phyloP scores from a whole-genome alignment of 2,888 invertebrate genomes.

The Dendrolimus pini region DNA sequence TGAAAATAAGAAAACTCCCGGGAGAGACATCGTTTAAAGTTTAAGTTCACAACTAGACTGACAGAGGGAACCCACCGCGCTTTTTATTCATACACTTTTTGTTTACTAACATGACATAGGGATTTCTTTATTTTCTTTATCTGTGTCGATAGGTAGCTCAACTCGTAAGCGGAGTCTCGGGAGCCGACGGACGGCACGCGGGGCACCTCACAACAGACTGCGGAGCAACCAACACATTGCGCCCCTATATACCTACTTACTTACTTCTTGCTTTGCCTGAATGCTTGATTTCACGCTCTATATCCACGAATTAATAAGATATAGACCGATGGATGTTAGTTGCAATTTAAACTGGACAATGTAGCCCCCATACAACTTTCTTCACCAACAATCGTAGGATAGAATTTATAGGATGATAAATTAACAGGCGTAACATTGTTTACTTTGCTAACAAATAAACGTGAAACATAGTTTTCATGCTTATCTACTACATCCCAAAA shows the following conservation, averaged over 20 bases:
- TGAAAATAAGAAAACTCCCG: constrained; percentile 63
- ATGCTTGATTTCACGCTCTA: constrained; percentile 71
- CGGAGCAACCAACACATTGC: constrained; percentile 37
- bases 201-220: constrained; percentile 48
- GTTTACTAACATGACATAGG: constrained; percentile 69
- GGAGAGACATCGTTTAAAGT: constrained; percentile 58
- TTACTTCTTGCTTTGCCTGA: constrained; percentile 60
- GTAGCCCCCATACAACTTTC: constrained; percentile 37
- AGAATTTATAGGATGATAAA: constrained; percentile 5
- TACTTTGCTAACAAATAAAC: no score
- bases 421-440: constrained; percentile 18
- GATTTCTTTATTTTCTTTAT: constrained; percentile 51
- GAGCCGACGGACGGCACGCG: constrained; percentile 33
- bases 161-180: constrained; percentile 23
- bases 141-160: constrained; percentile 27
- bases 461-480: no score
- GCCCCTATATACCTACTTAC: constrained; percentile 66
- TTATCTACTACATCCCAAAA: no score
- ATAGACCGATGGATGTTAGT: constrained; percentile 26
- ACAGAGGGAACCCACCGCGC: constrained; percentile 37
- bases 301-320: constrained; percentile 62
- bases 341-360: constrained; percentile 23
- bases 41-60: constrained; percentile 52
- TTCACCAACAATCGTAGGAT: constrained; percentile 16
- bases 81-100: constrained; percentile 68